Evolutionary conservation across 2,797 vertebrate genomes (phyloP), one percentile per base, ranked within the genome.

Genomic region (Amblyopsis hoosieri): DNA sequence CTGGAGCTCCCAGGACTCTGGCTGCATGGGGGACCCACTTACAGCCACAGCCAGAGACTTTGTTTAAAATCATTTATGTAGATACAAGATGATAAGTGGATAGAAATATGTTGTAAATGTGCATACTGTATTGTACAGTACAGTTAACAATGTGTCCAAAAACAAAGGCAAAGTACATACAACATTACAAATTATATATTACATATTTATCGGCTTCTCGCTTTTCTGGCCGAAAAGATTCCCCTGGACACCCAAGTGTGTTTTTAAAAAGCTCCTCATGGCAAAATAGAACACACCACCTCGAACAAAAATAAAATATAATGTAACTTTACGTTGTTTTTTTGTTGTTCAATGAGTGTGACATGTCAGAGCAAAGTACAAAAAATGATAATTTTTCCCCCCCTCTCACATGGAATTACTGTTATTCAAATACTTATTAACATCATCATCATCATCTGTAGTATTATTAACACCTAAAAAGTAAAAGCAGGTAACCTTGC

Each of bases 401-500:
- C 29, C 13, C 74, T 71, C 82, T 89, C 83, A 90, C 88, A 90
- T 85, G 79, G 87, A 91, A 87, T 92, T 87, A 91, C 83, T 89
- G 85, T 91, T 88, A 91, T 90, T 92, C 89, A 92, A 91, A 93
- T 91, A 93, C 91, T 81, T 91, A 90, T 89, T 90, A 91, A 92
- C 91, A 91, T 91, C 58, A 60, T 83, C 56, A 69, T 78, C 81
- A 6, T 45, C 55, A 57, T 69, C 64, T 64, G 85, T 88, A 90
- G 82, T 88, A 92, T 89, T 90, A 93, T 93, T 89, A 91, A 93
- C 91, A 92, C 90, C 91, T 87, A 92, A 86, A 90, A 90, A 91
- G 87, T 88, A 89, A 91, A 90, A 92, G 90, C 91, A 87, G 87
- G 85, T 90, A 90, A 91, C 88, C 91, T 93, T 93, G 91, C 92